Evolutionary conservation across 2,888 invertebrate genomes (phyloP).

Genomic region (Piscicola geometra): DNA sequence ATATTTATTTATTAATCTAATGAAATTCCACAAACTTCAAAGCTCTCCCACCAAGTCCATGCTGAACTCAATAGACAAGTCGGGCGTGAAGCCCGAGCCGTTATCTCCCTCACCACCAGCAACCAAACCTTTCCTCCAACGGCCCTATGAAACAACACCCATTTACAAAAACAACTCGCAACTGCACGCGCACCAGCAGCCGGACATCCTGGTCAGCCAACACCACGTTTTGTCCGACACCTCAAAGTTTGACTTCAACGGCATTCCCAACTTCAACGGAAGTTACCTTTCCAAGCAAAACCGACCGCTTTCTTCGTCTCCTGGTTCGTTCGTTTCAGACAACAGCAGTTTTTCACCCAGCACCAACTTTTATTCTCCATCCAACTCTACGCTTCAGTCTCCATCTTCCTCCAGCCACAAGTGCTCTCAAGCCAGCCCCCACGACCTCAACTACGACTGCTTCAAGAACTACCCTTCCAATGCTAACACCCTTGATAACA

Average conservation of each 20-base stretch:
- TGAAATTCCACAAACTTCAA: too few relatives aligned
- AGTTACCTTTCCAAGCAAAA: conserved; percentile 8
- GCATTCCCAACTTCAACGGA: not conserved
- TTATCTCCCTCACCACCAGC: conserved; percentile 14
- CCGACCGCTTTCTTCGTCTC: conserved; percentile 8
- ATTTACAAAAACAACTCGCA: not conserved
- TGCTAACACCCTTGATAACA: not conserved
- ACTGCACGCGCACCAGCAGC: not conserved
- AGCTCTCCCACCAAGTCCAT: too few relatives aligned
- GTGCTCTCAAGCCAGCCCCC: not conserved
- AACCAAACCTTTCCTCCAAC: not conserved
- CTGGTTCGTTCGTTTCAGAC: conserved; percentile 9
- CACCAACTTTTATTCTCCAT: conserved; percentile 25
- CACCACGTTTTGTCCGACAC: not conserved
- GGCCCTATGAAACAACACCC: not conserved
- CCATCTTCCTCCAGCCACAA: conserved; percentile 4
- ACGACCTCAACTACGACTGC: not conserved
- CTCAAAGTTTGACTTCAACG: not conserved
- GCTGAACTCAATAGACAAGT: too few relatives aligned
- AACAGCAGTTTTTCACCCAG: conserved; percentile 2
- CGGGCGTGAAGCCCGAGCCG: conserved; percentile 25
- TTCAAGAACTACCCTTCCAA: not conserved
- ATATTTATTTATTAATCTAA: not conserved
- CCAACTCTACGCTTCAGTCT: conserved; percentile 25
- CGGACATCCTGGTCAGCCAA: not conserved